phyloP scores from a whole-genome alignment of 2,888 invertebrate genomes.

The Chirona hameri region DNA sequence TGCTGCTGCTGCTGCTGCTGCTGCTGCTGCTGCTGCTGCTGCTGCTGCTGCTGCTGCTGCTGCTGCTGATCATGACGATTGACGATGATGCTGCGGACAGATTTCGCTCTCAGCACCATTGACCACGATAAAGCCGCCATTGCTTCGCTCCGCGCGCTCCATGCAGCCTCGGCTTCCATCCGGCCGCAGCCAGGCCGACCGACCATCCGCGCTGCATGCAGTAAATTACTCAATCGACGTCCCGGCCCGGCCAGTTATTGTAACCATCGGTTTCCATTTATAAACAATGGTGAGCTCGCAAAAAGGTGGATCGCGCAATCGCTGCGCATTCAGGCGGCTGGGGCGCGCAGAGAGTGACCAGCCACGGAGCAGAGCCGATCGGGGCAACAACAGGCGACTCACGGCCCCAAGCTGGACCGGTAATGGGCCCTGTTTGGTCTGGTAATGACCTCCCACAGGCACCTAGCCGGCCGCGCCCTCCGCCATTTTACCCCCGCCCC shows the following conservation, averaged over 20 bases:
- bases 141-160: background rate
- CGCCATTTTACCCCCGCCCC: too few relatives aligned
- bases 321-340: background rate
- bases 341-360: background rate
- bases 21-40: too few relatives aligned
- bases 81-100: too few relatives aligned
- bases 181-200: background rate
- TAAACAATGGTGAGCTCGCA: constrained; percentile 24
- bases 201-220: background rate
- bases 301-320: background rate
- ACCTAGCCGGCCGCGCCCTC: background rate
- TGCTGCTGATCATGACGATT: too few relatives aligned
- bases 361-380: background rate
- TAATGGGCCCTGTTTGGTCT: background rate
- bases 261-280: constrained; percentile 23
- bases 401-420: too few relatives aligned
- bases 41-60: too few relatives aligned
- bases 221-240: constrained; percentile 24
- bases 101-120: background rate
- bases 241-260: background rate
- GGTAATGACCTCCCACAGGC: constrained; percentile 8
- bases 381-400: background rate
- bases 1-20: too few relatives aligned
- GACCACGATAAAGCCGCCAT: background rate
- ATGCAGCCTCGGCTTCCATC: too few relatives aligned